Conservation (phyloP, 2,113 vertebrate species). For the Heterotis niloticus region DNA sequence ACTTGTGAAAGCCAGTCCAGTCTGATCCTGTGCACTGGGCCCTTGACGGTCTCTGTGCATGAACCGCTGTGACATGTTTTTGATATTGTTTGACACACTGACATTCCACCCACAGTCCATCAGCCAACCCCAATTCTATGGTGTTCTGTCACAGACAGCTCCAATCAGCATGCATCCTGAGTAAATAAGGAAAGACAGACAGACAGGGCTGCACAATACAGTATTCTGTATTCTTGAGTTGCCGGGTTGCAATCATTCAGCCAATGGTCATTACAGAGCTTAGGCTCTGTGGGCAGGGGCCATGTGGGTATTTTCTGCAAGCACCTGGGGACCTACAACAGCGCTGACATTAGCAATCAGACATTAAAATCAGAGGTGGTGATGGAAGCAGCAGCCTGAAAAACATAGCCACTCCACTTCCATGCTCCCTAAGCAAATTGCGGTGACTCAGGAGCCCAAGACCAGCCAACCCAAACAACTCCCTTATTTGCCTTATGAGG, state of each 20-base stretch:
- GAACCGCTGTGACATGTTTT: neutral
- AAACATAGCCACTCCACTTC: neutral
- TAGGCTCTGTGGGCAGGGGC: neutral
- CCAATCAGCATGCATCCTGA: neutral
- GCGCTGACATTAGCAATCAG: neutral
- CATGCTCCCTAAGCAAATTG: neutral
- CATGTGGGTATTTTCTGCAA: neutral
- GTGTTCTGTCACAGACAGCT: constrained; percentile 1
- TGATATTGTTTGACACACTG: neutral
- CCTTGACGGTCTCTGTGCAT: neutral
- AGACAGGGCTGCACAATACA: neutral
- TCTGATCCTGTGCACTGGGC: neutral
- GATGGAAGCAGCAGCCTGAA: neutral
- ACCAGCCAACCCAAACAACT: neutral
- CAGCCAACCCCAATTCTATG: neutral
- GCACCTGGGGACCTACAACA: neutral
- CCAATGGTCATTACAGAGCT: neutral
- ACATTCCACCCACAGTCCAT: neutral
- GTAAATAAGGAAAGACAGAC: neutral
- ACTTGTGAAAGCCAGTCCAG: neutral
- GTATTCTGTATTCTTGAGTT: neutral
- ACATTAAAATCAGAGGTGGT: neutral
- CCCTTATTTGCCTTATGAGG: neutral
- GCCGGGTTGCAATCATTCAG: neutral
- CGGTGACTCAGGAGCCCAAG: neutral